A percentile compares a stretch with the other conserved stretches of the same genome.
Conservation (phyloP, 2,888 invertebrate species). For the Drosophila cognata region DNA sequence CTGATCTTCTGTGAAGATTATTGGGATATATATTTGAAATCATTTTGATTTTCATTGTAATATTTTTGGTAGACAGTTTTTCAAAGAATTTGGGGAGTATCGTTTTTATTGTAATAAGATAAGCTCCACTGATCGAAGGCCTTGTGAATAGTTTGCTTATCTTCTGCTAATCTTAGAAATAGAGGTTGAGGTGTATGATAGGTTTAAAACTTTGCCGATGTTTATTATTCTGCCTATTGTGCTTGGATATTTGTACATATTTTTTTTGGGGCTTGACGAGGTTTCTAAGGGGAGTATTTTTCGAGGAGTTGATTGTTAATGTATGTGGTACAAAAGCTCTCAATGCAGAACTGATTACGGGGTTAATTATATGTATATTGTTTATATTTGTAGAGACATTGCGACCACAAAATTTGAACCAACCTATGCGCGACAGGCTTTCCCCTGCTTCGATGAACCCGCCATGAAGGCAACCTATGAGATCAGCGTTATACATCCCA, state of each 20-base stretch:
- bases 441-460: slow-evolving; percentile 98
- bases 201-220: neutral
- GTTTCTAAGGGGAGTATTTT: neutral
- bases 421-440: slow-evolving; percentile 96
- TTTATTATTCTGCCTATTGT: neutral
- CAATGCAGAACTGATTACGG: neutral
- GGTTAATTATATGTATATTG: neutral
- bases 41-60: no score
- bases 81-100: neutral
- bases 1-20: neutral
- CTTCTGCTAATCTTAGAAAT: no score
- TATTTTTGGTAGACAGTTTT: neutral
- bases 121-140: neutral
- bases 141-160: neutral
- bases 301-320: neutral
- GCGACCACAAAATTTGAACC: slow-evolving; percentile 97
- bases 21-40: neutral
- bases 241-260: neutral
- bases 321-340: neutral
- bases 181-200: no score
- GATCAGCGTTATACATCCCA: slow-evolving; percentile 90
- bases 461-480: slow-evolving; percentile 94
- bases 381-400: slow-evolving; percentile 87
- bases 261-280: neutral
- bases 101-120: neutral